Percentiles rank a stretch among this genome's conserved stretches.
Conservation (phyloP, 1,140 invertebrate species). For the Philopotamus ludificatus region DNA sequence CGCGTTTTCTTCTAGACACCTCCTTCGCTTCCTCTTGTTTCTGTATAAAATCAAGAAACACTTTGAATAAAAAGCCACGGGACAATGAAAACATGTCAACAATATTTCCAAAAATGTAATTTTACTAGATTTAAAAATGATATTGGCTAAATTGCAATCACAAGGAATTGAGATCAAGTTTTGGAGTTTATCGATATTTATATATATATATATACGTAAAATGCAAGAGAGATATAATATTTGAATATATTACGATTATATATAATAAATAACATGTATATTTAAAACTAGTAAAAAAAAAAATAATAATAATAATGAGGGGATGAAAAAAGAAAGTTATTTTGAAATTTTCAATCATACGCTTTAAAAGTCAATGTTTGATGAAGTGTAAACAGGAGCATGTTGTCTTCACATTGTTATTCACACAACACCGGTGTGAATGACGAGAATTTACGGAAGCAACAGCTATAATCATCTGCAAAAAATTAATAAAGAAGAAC, state of each 20-base stretch:
- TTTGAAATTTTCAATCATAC: conserved; percentile 29
- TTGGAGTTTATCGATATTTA: background rate
- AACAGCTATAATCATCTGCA: conserved; percentile 19
- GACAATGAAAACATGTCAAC: conserved; percentile 25
- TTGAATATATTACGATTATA: too few species aligned
- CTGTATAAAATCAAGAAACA: conserved; percentile 48
- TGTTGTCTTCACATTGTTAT: conserved; percentile 13
- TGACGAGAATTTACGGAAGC: conserved; percentile 5
- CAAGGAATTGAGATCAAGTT: too few species aligned
- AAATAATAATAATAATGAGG: background rate
- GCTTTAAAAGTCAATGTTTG: conserved; percentile 28
- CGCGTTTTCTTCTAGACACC: conserved; percentile 47
- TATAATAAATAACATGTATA: too few species aligned
- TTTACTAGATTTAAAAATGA: conserved; percentile 13
- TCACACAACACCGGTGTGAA: conserved; percentile 25
- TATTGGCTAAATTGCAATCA: too few species aligned
- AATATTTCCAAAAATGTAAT: background rate
- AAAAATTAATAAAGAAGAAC: conserved; percentile 25
- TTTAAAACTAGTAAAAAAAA: too few species aligned
- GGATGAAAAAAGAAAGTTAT: conserved; percentile 14
- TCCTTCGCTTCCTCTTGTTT: conserved; percentile 65
- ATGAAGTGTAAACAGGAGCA: conserved; percentile 20
- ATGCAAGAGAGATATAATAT: too few species aligned
- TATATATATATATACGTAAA: background rate
- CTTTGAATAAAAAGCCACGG: conserved; percentile 45